Evolutionary conservation across 2,113 vertebrate genomes (phyloP), one percentile per base, ranked within the genome.

Genomic region (Cathartes aura): DNA sequence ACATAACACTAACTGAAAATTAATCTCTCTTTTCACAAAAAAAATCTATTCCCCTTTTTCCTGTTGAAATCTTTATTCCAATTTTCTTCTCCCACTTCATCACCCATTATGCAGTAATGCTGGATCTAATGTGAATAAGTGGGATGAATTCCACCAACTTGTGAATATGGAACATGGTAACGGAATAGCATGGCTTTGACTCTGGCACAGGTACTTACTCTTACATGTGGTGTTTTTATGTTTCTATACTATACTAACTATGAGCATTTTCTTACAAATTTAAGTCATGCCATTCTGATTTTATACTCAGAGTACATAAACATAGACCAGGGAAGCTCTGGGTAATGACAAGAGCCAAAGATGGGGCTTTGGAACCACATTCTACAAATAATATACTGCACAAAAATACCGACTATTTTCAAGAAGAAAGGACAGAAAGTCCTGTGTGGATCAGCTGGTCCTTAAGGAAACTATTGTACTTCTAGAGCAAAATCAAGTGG

Each of bases 1-100:
- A 96, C 36, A 30, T 93, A 96, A 93, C 34, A 91, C 52, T 78
- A 94, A 52, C 43, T 58, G 53, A 89, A 93, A 93, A 94, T 75
- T 62, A 91, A 90, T 67, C 67, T 72, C 22, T 74, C 36, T 68
- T 89, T 67, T 71, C 64, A 58, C 38, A 60, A 82, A 59, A 53
- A 24, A 26, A 26, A 40, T 21, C 30, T 50, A 55, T 70, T 78
- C 14, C 11, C 2, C 66, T 92, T 89, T 89, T 83, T 78, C 72
- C 52, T 52, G 29, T 36, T 55, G 24, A 63, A 93, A 60, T 64
- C 7, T 82, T 81, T 40, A 87, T 93, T 89, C 68, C 17, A 75
- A 9, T 87, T 95, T 81, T 43, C 45, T 84, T 94, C 45, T 83
- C 19, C n/a, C 30, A 43, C 30, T 95, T 78, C 24, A 48, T 47